phyloP scores from a whole-genome alignment of 2,888 invertebrate species.

The Epinotia bilunana region DNA sequence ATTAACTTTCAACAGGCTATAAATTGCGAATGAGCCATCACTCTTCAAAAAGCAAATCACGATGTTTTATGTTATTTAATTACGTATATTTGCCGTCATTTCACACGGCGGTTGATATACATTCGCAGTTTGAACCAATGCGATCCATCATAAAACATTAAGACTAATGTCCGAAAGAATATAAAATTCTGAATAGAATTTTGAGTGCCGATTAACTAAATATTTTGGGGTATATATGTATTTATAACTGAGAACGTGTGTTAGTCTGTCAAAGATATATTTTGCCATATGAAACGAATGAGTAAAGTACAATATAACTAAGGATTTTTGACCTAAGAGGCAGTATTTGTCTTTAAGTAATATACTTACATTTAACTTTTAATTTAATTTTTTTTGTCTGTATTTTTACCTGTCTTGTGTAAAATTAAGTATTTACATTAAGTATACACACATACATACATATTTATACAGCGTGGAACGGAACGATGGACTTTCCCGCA shows the following conservation, averaged over 20 bases:
- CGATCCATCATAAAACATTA: slow-evolving; percentile 35
- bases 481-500: no score
- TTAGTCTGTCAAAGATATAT: background rate
- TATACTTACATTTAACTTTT: no score
- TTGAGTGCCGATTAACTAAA: slow-evolving; percentile 19
- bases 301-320: background rate
- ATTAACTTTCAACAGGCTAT: slow-evolving; percentile 23
- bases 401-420: no score
- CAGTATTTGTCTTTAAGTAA: no score
- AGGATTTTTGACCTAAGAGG: no score
- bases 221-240: background rate
- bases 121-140: slow-evolving; percentile 25
- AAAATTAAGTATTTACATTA: no score
- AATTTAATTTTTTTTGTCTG: no score
- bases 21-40: slow-evolving; percentile 23
- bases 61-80: slow-evolving; percentile 36
- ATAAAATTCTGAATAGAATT: slow-evolving; percentile 47
- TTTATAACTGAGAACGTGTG: slow-evolving; percentile 5
- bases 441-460: no score
- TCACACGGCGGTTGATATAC: slow-evolving; percentile 10
- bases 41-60: slow-evolving; percentile 19
- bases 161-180: slow-evolving; percentile 21
- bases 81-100: background rate
- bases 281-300: no score
- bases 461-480: no score